Conservation (phyloP, 1,140 invertebrate genomes). For the Habropoda laboriosa region DNA sequence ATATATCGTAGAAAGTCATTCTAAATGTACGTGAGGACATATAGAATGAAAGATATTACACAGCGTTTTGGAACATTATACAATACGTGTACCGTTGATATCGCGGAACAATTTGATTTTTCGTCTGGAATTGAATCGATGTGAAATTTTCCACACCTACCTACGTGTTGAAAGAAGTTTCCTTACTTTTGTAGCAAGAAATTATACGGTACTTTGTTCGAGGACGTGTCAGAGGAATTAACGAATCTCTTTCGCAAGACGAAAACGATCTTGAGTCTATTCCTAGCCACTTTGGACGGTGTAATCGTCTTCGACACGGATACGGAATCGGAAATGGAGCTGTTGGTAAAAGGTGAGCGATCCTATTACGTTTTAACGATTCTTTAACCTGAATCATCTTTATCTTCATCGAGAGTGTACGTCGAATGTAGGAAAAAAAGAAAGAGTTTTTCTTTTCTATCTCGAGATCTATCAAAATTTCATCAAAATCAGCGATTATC, state of each 20-base stretch:
- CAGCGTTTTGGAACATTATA: too few species aligned
- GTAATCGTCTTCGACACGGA: slow-evolving; percentile 65
- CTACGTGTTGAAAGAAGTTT: not conserved
- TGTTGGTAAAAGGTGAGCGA: slow-evolving; percentile 71
- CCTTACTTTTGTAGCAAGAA: slow-evolving; percentile 66
- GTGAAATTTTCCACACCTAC: too few species aligned
- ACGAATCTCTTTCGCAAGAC: slow-evolving; percentile 72
- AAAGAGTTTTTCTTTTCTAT: not conserved
- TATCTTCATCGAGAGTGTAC: slow-evolving; percentile 12
- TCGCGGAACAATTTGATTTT: too few species aligned
- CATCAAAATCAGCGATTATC: too few species aligned
- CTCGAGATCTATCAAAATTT: too few species aligned
- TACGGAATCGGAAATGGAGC: slow-evolving; percentile 63
- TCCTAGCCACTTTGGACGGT: slow-evolving; percentile 67
- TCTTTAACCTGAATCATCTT: slow-evolving; percentile 47
- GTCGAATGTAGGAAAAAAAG: not conserved
- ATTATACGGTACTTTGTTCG: slow-evolving; percentile 61
- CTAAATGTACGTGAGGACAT: too few species aligned
- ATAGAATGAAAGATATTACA: too few species aligned
- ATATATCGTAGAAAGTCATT: too few species aligned
- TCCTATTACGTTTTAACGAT: slow-evolving; percentile 60
- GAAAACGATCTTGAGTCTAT: slow-evolving; percentile 66
- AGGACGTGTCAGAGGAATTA: slow-evolving; percentile 62
- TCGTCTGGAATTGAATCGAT: not conserved
- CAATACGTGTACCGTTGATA: too few species aligned